Conservation (phyloP, 1,140 invertebrate species). For the Musca vetustissima region DNA sequence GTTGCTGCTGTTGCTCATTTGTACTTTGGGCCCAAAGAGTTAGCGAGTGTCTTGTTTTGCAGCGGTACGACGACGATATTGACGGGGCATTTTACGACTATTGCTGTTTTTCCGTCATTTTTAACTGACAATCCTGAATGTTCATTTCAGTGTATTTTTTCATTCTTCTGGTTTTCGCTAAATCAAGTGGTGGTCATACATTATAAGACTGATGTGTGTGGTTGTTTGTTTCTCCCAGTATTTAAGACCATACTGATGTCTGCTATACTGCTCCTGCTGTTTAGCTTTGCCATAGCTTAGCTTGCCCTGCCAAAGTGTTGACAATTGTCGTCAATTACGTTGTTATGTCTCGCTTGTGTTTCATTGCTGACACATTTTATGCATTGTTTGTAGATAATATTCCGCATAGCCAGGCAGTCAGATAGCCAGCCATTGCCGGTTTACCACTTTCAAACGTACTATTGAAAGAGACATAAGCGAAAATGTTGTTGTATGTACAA, state of each 20-base stretch:
- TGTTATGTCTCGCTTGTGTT: slow-evolving; percentile 40
- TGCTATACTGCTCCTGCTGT: neutral
- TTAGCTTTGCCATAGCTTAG: neutral
- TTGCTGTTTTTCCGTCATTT: slow-evolving; percentile 6
- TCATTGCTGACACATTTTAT: slow-evolving; percentile 24
- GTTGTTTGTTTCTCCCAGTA: neutral
- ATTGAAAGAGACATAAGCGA: too few relatives aligned
- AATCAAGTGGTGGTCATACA: neutral
- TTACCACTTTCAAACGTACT: too few relatives aligned
- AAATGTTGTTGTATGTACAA: neutral
- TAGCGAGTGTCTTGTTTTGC: too few relatives aligned
- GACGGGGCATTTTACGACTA: too few relatives aligned
- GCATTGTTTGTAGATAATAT: slow-evolving; percentile 11
- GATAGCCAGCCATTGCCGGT: too few relatives aligned
- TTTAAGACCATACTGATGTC: too few relatives aligned
- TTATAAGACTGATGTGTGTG: neutral
- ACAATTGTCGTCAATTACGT: slow-evolving; percentile 52
- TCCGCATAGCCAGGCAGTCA: neutral
- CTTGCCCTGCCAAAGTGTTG: slow-evolving; percentile 40
- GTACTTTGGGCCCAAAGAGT: neutral
- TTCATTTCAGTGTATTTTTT: neutral
- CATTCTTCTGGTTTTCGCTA: neutral
- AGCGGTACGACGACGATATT: too few relatives aligned
- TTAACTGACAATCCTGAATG: neutral
- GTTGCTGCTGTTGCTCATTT: too few relatives aligned